Conservation (phyloP, 2,888 invertebrate genomes). For the Amblyjoppa proteus region DNA sequence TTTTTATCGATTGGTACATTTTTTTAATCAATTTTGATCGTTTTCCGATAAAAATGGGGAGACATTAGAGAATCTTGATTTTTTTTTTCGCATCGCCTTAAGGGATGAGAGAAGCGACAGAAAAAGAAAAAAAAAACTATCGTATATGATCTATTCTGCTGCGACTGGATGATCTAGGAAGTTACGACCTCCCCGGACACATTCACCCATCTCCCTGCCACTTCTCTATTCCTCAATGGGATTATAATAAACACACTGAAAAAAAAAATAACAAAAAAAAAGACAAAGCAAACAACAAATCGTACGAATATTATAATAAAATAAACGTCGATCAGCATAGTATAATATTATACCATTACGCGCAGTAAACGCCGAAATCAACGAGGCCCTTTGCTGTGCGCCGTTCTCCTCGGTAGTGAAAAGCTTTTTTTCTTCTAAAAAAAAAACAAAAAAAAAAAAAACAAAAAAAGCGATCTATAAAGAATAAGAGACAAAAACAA, state of each 20-base stretch:
- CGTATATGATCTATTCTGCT: constrained; percentile 28
- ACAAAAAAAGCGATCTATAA: neutral
- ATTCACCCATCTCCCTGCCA: constrained; percentile 28
- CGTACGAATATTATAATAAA: constrained; percentile 28
- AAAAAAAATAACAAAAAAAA: constrained; percentile 3
- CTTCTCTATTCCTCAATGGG: constrained; percentile 31
- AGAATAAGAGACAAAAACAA: constrained; percentile 5
- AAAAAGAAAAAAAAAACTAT: neutral
- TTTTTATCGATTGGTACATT: too few species aligned
- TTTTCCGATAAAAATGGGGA: neutral
- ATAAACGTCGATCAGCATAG: constrained; percentile 29
- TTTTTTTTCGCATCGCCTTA: constrained; percentile 12
- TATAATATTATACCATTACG: constrained; percentile 30
- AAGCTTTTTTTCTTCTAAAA: constrained; percentile 35
- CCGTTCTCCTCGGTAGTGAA: constrained; percentile 51
- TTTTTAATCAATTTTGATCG: too few species aligned
- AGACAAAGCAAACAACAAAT: constrained; percentile 21
- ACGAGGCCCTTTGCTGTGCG: constrained; percentile 29
- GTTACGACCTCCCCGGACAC: constrained; percentile 38
- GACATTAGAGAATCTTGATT: neutral
- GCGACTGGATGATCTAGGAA: constrained; percentile 27
- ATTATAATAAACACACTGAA: constrained; percentile 14
- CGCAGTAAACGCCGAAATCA: constrained; percentile 28
- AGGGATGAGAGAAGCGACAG: constrained; percentile 27
- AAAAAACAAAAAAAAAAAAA: constrained; percentile 19